phyloP scores from a whole-genome alignment of 2,797 vertebrate species.

The Alauda arvensis region DNA sequence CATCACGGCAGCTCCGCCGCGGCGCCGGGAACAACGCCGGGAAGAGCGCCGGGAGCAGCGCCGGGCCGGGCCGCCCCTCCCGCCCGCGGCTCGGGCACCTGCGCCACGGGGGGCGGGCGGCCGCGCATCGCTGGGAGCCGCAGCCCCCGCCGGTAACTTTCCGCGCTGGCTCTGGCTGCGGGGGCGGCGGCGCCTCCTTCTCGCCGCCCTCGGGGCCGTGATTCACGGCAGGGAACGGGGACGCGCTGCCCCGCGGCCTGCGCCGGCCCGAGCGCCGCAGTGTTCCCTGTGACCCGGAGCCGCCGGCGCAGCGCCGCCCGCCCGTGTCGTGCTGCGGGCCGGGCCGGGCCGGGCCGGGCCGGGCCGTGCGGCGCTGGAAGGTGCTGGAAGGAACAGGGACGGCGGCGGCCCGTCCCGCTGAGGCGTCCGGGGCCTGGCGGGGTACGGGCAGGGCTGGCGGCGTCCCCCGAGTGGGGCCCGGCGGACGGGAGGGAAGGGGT shows the following conservation, averaged over 20 bases:
- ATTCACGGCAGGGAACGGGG: not conserved
- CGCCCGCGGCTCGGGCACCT: not conserved
- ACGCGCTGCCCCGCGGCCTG: not conserved
- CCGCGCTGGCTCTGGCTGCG: no score
- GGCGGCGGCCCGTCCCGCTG: not conserved
- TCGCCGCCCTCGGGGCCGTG: not conserved
- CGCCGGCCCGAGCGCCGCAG: not conserved
- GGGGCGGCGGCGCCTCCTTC: not conserved
- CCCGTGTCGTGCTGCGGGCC: not conserved
- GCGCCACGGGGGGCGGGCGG: not conserved
- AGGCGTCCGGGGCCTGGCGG: not conserved
- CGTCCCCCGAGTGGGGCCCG: not conserved
- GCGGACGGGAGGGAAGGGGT: not conserved
- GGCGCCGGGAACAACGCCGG: not conserved
- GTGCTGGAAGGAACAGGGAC: not conserved
- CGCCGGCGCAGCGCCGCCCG: not conserved
- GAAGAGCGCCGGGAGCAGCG: not conserved
- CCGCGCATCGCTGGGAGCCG: not conserved
- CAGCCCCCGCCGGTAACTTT: not conserved
- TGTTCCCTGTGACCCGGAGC: not conserved
- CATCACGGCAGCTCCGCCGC: not conserved
- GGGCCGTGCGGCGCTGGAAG: not conserved
- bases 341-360: not conserved
- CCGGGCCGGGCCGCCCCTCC: not conserved
- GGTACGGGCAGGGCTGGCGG: not conserved